Percentiles rank a stretch among this genome's conserved stretches.
These are phyloP conservation scores for Pocillopora meandrina DNA, from an alignment of 92 coral and sea anemone species.

Conservation along the genomic window DNA sequence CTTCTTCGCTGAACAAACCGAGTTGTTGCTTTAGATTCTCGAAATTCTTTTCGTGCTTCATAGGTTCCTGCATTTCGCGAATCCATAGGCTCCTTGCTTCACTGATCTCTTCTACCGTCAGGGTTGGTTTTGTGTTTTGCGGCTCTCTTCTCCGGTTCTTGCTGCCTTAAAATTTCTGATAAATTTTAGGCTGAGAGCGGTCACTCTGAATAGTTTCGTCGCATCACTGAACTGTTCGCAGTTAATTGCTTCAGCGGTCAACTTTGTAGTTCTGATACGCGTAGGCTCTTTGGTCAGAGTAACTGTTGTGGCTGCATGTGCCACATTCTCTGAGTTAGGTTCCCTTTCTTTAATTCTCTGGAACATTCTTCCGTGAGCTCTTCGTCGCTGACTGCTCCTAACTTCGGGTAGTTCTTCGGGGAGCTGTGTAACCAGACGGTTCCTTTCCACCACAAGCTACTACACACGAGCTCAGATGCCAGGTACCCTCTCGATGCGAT, in stretches of 20 bases:
- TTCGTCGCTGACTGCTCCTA: background rate
- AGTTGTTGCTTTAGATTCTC: constrained; percentile 50
- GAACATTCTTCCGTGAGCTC: background rate
- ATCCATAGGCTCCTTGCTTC: constrained; percentile 53
- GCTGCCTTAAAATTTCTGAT: constrained; percentile 28
- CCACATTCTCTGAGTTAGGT: background rate
- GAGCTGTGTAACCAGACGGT: background rate
- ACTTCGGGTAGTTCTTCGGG: background rate
- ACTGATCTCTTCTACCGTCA: constrained; percentile 45
- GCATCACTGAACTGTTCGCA: constrained; percentile 36
- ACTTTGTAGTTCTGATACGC: background rate
- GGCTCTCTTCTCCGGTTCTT: background rate
- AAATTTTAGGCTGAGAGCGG: constrained; percentile 54
- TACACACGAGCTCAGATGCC: background rate
- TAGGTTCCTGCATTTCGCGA: constrained; percentile 48
- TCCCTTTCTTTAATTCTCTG: constrained; percentile 1
- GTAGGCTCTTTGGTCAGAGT: background rate
- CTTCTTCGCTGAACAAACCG: constrained; percentile 53
- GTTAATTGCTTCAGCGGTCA: constrained; percentile 37
- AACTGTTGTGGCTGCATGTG: background rate
- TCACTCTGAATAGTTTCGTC: constrained; percentile 46
- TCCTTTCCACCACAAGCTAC: constrained; percentile 1
- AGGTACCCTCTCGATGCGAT: constrained; percentile 24
- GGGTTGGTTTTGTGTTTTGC: background rate
- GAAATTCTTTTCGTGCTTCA: constrained; percentile 36